Conservation (phyloP, 2,797 vertebrate genomes). For the Monodelphis domestica region DNA sequence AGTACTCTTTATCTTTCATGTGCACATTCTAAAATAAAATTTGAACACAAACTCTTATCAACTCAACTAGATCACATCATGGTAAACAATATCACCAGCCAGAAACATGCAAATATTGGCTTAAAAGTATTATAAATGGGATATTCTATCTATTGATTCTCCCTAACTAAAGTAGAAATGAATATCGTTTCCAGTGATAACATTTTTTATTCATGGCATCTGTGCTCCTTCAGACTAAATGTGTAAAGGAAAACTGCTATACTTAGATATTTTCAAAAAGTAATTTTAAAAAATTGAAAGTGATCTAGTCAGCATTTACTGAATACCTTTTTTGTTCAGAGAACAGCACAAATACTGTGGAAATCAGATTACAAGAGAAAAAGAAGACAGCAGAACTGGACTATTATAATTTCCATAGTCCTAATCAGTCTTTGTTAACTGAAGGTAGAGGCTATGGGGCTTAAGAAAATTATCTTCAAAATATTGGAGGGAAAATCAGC, state of each 20-base stretch:
- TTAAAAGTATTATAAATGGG: conserved; percentile 21
- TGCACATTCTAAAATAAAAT: neutral
- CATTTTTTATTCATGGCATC: conserved; percentile 33
- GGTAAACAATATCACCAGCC: conserved; percentile 48
- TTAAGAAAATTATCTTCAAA: neutral
- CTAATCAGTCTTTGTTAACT: neutral
- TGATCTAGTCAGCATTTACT: neutral
- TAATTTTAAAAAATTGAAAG: neutral
- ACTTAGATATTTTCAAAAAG: neutral
- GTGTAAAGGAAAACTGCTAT: neutral
- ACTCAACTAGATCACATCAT: conserved; percentile 28
- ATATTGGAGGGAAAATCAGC: neutral
- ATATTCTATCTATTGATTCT: conserved; percentile 28
- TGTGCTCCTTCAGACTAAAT: conserved; percentile 45
- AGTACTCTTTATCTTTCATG: conserved; percentile 8
- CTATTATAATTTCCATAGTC: neutral
- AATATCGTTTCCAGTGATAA: neutral
- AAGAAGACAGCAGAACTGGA: neutral
- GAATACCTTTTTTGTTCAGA: neutral
- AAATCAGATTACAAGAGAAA: neutral
- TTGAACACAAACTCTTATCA: conserved; percentile 31
- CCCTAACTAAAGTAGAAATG: neutral
- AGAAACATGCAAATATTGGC: conserved; percentile 33
- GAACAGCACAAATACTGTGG: neutral
- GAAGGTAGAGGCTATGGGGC: neutral